Evolutionary conservation across 2,113 vertebrate genomes (phyloP).

Genomic region (Conger conger): DNA sequence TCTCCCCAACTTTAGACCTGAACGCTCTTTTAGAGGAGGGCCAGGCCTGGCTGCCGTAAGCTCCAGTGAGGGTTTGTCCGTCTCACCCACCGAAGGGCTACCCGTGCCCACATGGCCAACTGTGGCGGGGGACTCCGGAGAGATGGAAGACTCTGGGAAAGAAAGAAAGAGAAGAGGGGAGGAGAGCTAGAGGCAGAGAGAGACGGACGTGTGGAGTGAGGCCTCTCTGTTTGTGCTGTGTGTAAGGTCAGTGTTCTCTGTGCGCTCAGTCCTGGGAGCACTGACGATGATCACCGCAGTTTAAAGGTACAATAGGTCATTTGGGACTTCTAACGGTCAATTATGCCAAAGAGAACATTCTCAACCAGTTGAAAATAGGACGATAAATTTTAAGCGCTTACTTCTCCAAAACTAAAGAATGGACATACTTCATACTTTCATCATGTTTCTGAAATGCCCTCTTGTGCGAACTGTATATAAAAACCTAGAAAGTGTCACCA

Average conservation of each 20-base stretch:
- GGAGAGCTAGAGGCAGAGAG: conserved; percentile 39
- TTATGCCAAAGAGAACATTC: too few relatives aligned
- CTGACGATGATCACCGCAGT: neutral
- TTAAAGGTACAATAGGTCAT: too few relatives aligned
- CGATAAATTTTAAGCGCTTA: too few relatives aligned
- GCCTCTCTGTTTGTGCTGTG: conserved; percentile 2
- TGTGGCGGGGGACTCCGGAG: neutral
- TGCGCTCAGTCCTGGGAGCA: neutral
- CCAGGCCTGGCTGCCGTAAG: neutral
- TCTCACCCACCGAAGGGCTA: conserved; percentile 57
- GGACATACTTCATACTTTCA: too few relatives aligned
- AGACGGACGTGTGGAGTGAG: conserved; percentile 37
- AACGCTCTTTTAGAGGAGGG: conserved; percentile 34
- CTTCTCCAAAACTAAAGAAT: too few relatives aligned
- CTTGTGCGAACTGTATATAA: too few relatives aligned
- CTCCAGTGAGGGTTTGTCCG: conserved; percentile 47
- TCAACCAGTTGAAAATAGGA: too few relatives aligned
- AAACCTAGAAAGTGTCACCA: too few relatives aligned
- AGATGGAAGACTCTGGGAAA: neutral
- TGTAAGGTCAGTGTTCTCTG: neutral
- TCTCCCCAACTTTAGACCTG: conserved; percentile 53
- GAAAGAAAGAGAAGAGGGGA: neutral
- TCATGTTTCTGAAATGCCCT: too few relatives aligned
- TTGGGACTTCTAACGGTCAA: too few relatives aligned
- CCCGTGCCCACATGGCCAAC: conserved; percentile 22